These are phyloP conservation scores for Lindbergichthys nudifrons DNA, from an alignment of 2,797 vertebrate genomes.

Conservation along the genomic window DNA sequence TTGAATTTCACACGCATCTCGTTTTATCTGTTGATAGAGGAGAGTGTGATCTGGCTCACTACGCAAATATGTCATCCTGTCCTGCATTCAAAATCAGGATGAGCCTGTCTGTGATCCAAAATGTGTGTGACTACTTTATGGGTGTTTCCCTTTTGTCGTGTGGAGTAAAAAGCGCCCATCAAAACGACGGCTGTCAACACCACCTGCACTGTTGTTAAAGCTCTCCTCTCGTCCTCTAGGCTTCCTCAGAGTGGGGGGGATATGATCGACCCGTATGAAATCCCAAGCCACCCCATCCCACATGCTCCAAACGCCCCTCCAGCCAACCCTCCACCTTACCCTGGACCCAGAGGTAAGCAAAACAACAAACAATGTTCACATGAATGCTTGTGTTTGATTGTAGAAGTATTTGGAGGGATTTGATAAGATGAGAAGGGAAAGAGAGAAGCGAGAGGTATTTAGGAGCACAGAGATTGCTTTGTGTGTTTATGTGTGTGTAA, in stretches of 20 bases:
- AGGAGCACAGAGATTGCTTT: conserved; percentile 68
- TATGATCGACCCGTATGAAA: conserved; percentile 65
- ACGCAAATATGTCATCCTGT: conserved; percentile 7
- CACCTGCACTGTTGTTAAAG: conserved; percentile 4
- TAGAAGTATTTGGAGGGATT: background rate
- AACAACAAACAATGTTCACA: background rate
- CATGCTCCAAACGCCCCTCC: conserved; percentile 76
- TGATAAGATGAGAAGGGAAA: conserved; percentile 21
- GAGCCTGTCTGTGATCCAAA: conserved; percentile 4
- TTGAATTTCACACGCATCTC: conserved; percentile 42
- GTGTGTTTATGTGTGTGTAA: conserved; percentile 58
- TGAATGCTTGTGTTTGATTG: background rate
- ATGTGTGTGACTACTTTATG: conserved; percentile 11
- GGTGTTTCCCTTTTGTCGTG: conserved; percentile 36
- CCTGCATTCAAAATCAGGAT: conserved; percentile 9
- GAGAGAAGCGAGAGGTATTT: conserved; percentile 44
- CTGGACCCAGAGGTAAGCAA: conserved; percentile 74
- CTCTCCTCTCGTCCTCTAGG: conserved; percentile 47
- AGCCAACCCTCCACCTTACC: conserved; percentile 78
- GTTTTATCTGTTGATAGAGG: background rate
- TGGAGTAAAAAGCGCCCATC: background rate
- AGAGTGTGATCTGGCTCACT: background rate
- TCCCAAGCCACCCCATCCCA: conserved; percentile 66
- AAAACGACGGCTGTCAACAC: background rate
- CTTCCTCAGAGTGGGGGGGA: conserved; percentile 41